Conservation (phyloP, 64 coral and sea anemone species). For the Stylophora pistillata region DNA sequence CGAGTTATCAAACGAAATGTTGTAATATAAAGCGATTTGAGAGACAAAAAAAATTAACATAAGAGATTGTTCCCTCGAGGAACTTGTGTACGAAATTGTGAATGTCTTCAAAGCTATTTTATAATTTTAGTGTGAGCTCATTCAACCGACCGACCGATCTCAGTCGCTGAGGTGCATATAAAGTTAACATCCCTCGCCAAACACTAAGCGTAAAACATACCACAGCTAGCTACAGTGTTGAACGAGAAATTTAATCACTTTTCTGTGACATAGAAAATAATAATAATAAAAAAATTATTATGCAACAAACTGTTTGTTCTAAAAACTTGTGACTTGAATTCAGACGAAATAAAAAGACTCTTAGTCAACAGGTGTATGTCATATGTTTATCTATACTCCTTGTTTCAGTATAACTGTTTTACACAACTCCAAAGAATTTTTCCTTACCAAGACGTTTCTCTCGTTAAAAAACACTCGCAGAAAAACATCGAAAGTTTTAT, state of each 20-base stretch:
- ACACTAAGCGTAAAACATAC: not conserved
- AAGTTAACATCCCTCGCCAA: too few species aligned
- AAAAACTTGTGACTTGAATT: slow-evolving; percentile 11
- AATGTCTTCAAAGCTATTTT: slow-evolving; percentile 43
- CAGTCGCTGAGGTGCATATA: not conserved
- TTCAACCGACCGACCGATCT: not conserved
- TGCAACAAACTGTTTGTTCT: not conserved
- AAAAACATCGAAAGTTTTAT: not conserved
- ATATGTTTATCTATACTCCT: not conserved
- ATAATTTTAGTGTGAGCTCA: slow-evolving; percentile 18
- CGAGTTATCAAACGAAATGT: slow-evolving; percentile 3
- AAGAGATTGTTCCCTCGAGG: slow-evolving; percentile 3
- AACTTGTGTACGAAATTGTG: slow-evolving; percentile 45
- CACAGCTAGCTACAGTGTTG: not conserved
- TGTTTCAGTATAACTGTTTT: slow-evolving; percentile 10
- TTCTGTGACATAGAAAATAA: not conserved
- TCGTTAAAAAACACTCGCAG: not conserved
- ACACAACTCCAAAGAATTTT: not conserved
- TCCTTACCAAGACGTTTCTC: not conserved
- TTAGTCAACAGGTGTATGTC: slow-evolving; percentile 5
- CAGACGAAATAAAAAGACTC: slow-evolving; percentile 18
- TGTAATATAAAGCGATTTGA: slow-evolving; percentile 41
- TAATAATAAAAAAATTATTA: not conserved
- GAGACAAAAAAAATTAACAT: slow-evolving; percentile 33
- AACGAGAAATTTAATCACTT: slow-evolving; percentile 5